Evolutionary conservation across 1,140 invertebrate genomes (phyloP).

Genomic region (Drosophila hydei): DNA sequence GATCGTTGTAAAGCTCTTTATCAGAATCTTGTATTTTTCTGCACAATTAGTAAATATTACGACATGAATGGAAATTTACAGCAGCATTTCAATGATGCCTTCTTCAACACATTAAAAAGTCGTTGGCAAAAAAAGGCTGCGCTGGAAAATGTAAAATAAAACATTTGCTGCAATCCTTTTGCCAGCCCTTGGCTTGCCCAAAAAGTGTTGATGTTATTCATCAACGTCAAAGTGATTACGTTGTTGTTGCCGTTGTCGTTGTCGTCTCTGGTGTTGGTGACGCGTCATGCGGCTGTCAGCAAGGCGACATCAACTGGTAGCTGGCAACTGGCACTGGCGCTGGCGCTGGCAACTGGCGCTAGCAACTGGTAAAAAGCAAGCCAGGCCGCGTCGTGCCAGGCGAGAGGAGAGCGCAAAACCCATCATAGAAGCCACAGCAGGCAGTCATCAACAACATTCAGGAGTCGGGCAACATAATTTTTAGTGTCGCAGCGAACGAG

Average conservation of each 20-base stretch:
- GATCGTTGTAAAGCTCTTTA: no score
- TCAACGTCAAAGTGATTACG: conserved; percentile 57
- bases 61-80: neutral
- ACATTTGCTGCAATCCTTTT: conserved; percentile 33
- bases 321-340: conserved; percentile 2
- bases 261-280: conserved; percentile 11
- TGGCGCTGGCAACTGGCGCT: conserved; percentile 13
- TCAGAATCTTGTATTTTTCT: no score
- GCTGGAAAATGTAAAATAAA: conserved; percentile 29
- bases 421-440: conserved; percentile 37
- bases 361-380: conserved; percentile 16
- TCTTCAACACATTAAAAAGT: conserved; percentile 9
- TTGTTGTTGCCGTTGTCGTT: conserved; percentile 26
- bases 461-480: conserved; percentile 49
- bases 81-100: conserved; percentile 18
- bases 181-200: conserved; percentile 31
- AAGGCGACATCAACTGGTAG: conserved; percentile 37
- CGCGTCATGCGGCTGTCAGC: conserved; percentile 37
- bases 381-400: conserved; percentile 6
- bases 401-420: conserved; percentile 8
- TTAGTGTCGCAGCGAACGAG: conserved; percentile 24
- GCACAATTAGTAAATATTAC: conserved; percentile 10
- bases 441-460: conserved; percentile 39
- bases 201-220: conserved; percentile 70
- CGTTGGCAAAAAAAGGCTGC: conserved; percentile 15